Evolutionary conservation across 2,888 invertebrate genomes (phyloP).

Genomic region (Steromphala cineraria): DNA sequence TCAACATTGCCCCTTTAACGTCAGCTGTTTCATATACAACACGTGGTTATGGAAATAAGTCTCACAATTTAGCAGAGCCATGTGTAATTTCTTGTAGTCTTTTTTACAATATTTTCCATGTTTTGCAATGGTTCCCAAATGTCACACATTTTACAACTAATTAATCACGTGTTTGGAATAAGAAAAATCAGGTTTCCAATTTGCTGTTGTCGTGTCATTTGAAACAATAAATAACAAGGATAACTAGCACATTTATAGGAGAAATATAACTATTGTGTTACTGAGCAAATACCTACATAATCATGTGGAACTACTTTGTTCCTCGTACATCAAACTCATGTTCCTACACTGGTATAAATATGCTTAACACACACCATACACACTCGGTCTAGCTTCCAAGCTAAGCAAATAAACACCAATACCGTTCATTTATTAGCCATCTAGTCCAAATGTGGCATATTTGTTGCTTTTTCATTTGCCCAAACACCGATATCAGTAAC

Average conservation of each 20-base stretch:
- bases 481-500: neutral
- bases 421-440: conserved; percentile 1
- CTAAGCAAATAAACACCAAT: conserved; percentile 9
- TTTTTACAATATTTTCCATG: too few species aligned
- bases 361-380: neutral
- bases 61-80: too few species aligned
- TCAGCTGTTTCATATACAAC: too few species aligned
- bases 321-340: neutral
- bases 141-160: too few species aligned
- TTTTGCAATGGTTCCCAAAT: too few species aligned
- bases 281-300: neutral
- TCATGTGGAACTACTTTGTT: neutral
- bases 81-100: too few species aligned
- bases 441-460: neutral
- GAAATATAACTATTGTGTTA: neutral
- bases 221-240: neutral
- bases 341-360: neutral
- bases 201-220: neutral
- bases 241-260: neutral
- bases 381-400: neutral
- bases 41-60: too few species aligned
- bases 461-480: neutral
- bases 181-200: too few species aligned
- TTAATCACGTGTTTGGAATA: too few species aligned
- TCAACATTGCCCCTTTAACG: too few species aligned